Evolutionary conservation across 2,888 invertebrate genomes (phyloP).

Genomic region (Pseudoips prasinana): DNA sequence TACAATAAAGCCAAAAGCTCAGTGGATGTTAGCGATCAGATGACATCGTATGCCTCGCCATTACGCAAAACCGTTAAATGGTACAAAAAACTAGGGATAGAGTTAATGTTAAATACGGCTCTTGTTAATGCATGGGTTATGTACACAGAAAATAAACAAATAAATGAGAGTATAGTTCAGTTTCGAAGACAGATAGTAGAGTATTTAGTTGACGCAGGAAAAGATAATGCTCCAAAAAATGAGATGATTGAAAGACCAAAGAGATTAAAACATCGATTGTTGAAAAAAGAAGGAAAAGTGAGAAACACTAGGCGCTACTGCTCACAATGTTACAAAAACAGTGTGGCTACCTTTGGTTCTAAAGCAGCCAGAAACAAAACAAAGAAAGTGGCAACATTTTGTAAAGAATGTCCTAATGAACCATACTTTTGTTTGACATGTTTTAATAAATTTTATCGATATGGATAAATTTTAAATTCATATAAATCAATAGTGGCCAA

Average conservation of each 20-base stretch:
- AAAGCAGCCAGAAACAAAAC: slow-evolving; percentile 14
- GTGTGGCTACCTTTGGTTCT: slow-evolving; percentile 3
- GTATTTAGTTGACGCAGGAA: not conserved
- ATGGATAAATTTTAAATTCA: too few relatives aligned
- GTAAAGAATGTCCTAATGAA: not conserved
- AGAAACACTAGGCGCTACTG: slow-evolving; percentile 7
- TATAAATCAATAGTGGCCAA: not conserved
- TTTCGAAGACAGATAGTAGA: not conserved
- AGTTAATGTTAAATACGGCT: not conserved
- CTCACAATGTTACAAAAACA: slow-evolving; percentile 8
- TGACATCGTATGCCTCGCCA: not conserved
- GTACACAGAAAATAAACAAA: not conserved
- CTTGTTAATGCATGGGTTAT: too few relatives aligned
- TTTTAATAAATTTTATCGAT: too few relatives aligned
- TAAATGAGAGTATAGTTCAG: not conserved
- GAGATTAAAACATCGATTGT: slow-evolving; percentile 12
- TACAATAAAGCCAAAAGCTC: not conserved
- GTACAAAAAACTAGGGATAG: not conserved
- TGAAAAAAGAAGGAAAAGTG: slow-evolving; percentile 8
- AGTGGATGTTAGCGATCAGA: not conserved
- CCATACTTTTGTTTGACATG: not conserved
- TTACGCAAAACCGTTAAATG: not conserved
- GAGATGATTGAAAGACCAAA: slow-evolving; percentile 10
- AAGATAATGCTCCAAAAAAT: not conserved
- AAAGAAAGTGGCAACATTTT: slow-evolving; percentile 9